Base-by-base conservation (phyloP, 2,113 vertebrate genomes). In the Myrmophylax atrothorax region DNA sequence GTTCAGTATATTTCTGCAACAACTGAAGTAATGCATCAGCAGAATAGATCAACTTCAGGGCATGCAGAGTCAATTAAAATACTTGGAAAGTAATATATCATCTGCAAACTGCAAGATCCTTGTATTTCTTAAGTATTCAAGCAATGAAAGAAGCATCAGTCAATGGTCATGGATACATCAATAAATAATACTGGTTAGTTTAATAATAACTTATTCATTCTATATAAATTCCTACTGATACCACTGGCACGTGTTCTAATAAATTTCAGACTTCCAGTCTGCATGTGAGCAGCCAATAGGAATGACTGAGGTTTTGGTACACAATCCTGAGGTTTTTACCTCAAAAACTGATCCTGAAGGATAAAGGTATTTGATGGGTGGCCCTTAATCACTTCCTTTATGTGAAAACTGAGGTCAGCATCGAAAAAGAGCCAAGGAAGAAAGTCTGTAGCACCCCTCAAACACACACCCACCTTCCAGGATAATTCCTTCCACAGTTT, bases 301-400 rank as follows among this genome's bases (percentile, higher is more conserved):
- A 88, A 63, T 0, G 0, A 64, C 25, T 10, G 64, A 37, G 87
- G 69, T 37, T 93, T 83, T 90, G n/a, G 79, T 90, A 87, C 1
- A 15, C 49, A 84, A 26, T 84, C 64, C 52, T 81, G 86, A 92
- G 79, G 72, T 75, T 94, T 88, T 60, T 92, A 96, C 88, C 76
- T 96, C 92, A 89, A 90, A 96, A 96, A 84, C 79, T 38, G 76
- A 93, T 92, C 79, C 88, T 89, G 56, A 64, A 94, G 92, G 75
- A 93, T 90, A 90, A 93, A 96, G 85, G 88, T 94, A 52, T 88
- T 90, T 0, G 47, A 90, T 91, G 93, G 92, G 93, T 96, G 92
- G 93, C 92, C 93, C 88, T 86, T 93, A 95, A 97, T 96, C 90
- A 62, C 64, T 93, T 95, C 88, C 90, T 90, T 94, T 47, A 90